Conservation (phyloP, 2,888 invertebrate species). For the Caenorhabditis japonica region DNA sequence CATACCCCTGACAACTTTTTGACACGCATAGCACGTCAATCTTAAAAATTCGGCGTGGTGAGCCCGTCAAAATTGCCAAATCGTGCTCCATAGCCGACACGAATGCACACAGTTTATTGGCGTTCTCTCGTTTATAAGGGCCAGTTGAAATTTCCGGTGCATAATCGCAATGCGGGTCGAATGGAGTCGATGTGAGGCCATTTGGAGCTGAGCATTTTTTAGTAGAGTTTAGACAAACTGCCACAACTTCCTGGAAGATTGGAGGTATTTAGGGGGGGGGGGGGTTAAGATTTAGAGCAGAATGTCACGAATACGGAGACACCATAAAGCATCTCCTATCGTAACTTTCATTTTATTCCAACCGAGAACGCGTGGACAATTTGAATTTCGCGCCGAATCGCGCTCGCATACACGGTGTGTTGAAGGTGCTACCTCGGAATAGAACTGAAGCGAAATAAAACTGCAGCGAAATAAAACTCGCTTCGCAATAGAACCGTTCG, state of each 20-base stretch:
- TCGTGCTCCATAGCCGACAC: constrained; percentile 55
- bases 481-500: too few relatives aligned
- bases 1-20: constrained; percentile 53
- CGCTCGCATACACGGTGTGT: too few relatives aligned
- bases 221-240: constrained; percentile 49
- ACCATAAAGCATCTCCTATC: too few relatives aligned
- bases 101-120: constrained; percentile 55
- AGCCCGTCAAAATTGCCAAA: constrained; percentile 24
- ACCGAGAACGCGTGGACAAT: too few relatives aligned
- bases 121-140: constrained; percentile 45
- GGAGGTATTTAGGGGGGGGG: background rate
- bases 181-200: constrained; percentile 1
- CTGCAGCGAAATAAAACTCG: too few relatives aligned
- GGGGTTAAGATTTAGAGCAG: background rate
- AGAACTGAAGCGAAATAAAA: too few relatives aligned
- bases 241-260: constrained; percentile 52
- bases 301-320: background rate
- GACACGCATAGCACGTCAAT: constrained; percentile 63
- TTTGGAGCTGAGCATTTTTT: constrained; percentile 18
- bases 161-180: constrained; percentile 59
- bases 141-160: constrained; percentile 51
- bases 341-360: too few relatives aligned
- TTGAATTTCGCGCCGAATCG: too few relatives aligned
- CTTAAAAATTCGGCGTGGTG: constrained; percentile 50
- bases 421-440: too few relatives aligned